A percentile compares a stretch with the other conserved stretches of the same genome.
phyloP scores from a whole-genome alignment of 92 coral and sea anemone genomes.

The Epizoanthus fatuus region DNA sequence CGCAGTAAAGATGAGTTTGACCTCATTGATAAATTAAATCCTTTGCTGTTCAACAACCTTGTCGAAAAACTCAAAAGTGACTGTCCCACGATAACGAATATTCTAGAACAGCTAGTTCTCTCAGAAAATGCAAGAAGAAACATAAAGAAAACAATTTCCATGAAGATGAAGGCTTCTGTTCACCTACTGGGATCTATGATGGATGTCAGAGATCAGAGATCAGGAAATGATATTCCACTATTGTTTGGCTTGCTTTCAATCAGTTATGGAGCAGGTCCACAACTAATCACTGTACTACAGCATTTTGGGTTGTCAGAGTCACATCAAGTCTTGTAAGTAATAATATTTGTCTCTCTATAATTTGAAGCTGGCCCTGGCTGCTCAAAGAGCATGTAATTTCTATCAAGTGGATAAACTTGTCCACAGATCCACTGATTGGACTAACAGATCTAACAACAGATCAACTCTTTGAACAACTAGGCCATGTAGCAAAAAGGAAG shows the following conservation, averaged over 20 bases:
- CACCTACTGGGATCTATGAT: constrained; percentile 57
- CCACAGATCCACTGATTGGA: no score
- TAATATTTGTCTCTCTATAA: no score
- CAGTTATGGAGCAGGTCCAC: constrained; percentile 51
- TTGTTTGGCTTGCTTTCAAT: constrained; percentile 62
- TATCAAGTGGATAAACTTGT: no score
- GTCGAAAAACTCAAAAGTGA: constrained; percentile 25
- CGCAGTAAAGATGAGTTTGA: constrained; percentile 44
- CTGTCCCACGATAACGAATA: constrained; percentile 60
- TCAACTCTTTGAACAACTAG: no score
- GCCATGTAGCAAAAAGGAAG: no score
- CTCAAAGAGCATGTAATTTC: no score
- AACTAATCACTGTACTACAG: constrained; percentile 46
- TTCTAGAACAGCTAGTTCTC: constrained; percentile 55
- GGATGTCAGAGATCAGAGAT: constrained; percentile 57
- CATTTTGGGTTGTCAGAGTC: constrained; percentile 61
- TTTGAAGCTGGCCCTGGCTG: no score
- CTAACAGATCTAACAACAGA: no score
- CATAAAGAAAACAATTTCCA: constrained; percentile 32
- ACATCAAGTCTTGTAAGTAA: constrained; percentile 36
- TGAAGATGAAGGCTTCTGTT: constrained; percentile 60
- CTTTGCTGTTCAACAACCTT: constrained; percentile 48
- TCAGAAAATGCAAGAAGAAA: constrained; percentile 48
- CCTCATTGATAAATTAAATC: constrained; percentile 34
- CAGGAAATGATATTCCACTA: constrained; percentile 56